Evolutionary conservation across 2,797 vertebrate species (phyloP).

Genomic region (Amazona finschi): DNA sequence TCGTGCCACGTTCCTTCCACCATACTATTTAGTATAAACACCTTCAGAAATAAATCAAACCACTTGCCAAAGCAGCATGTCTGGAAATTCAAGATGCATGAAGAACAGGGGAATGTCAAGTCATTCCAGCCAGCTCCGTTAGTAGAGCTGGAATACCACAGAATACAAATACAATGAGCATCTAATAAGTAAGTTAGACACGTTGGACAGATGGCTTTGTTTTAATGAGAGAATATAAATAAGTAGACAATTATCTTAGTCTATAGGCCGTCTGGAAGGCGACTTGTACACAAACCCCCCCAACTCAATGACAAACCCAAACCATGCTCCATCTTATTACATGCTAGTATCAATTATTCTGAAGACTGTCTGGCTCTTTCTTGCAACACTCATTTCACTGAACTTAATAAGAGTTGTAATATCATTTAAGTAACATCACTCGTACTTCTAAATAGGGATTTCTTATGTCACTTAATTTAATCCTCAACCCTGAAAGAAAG

Average conservation of each 20-base stretch:
- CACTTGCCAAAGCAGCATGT: neutral
- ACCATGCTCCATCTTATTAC: neutral
- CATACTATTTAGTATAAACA: neutral
- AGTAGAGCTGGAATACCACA: neutral
- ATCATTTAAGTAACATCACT: neutral
- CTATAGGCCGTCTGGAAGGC: neutral
- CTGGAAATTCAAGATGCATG: neutral
- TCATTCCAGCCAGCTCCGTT: neutral
- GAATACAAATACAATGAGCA: neutral
- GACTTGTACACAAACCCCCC: neutral
- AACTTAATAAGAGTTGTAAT: neutral
- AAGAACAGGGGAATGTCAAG: neutral
- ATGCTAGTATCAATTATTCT: neutral
- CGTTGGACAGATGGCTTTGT: neutral
- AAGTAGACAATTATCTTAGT: neutral
- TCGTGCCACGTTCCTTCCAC: neutral
- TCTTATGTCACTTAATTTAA: neutral
- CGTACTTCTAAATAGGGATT: neutral
- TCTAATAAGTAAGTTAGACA: neutral
- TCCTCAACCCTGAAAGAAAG: neutral
- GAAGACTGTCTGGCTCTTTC: neutral
- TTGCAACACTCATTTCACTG: neutral
- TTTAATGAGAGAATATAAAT: neutral
- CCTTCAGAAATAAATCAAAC: neutral
- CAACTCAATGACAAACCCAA: neutral